A percentile compares a stretch with the other conserved stretches of the same genome.
These are phyloP conservation scores for Pachyramphus minor DNA, from an alignment of 2,113 vertebrate species.

Conservation along the genomic window DNA sequence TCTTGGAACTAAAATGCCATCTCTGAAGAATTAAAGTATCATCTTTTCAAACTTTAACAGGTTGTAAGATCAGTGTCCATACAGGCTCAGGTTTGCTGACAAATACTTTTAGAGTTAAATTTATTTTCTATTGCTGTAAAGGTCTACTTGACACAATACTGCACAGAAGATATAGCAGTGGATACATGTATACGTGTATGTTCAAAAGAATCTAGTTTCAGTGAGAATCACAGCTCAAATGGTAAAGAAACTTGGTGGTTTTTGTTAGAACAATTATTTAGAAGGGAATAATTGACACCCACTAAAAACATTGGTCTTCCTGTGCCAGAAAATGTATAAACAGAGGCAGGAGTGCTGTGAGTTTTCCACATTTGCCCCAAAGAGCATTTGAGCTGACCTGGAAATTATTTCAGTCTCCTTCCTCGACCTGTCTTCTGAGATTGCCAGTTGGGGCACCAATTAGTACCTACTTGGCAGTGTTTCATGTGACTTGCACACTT, in stretches of 20 bases:
- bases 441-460: neutral
- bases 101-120: neutral
- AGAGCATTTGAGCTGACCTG: neutral
- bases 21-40: neutral
- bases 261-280: neutral
- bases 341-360: neutral
- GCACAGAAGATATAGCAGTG: neutral
- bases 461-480: neutral
- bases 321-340: neutral
- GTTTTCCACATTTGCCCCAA: neutral
- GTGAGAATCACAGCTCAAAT: neutral
- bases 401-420: neutral
- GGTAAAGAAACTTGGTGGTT: neutral
- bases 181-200: accelerated
- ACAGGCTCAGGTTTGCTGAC: neutral
- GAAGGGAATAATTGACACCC: neutral
- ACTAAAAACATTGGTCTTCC: neutral
- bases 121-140: neutral
- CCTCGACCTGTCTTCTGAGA: neutral
- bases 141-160: neutral
- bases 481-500: neutral
- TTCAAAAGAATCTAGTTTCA: neutral
- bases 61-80: neutral
- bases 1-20: neutral
- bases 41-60: neutral